Conservation (phyloP, 2,797 vertebrate genomes). For the Perodicticus potto region DNA sequence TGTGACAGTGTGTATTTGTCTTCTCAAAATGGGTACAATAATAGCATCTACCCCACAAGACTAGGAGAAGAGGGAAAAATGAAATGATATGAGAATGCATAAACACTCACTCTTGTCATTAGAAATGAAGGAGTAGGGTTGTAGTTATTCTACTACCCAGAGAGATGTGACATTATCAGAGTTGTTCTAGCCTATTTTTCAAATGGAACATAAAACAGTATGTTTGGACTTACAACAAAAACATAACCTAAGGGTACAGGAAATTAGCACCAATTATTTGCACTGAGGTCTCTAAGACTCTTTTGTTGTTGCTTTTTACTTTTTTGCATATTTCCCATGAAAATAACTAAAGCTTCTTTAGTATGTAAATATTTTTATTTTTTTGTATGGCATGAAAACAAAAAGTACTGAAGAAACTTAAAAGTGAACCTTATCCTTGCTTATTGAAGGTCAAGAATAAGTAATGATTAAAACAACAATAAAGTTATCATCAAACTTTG, state of each 20-base stretch:
- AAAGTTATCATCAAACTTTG: neutral
- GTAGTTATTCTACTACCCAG: neutral
- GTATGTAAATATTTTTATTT: neutral
- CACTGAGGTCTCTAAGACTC: neutral
- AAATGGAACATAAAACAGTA: neutral
- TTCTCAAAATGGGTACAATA: neutral
- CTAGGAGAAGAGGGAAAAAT: neutral
- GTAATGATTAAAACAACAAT: slow-evolving; percentile 4
- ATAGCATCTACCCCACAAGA: neutral
- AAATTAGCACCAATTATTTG: neutral
- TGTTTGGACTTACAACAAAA: neutral
- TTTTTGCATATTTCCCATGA: neutral
- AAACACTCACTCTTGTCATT: neutral
- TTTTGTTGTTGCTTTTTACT: neutral
- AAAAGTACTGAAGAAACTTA: slow-evolving; percentile 5
- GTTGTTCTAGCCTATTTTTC: neutral
- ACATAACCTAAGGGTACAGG: neutral
- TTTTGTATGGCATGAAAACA: neutral
- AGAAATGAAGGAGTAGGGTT: neutral
- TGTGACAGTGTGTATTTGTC: neutral
- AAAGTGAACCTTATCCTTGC: neutral
- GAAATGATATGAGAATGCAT: neutral
- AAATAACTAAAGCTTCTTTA: neutral
- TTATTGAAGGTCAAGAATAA: neutral
- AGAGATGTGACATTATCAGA: neutral